Base-by-base conservation (phyloP, 2,888 invertebrate species). In the Iselma pallidipennis region DNA sequence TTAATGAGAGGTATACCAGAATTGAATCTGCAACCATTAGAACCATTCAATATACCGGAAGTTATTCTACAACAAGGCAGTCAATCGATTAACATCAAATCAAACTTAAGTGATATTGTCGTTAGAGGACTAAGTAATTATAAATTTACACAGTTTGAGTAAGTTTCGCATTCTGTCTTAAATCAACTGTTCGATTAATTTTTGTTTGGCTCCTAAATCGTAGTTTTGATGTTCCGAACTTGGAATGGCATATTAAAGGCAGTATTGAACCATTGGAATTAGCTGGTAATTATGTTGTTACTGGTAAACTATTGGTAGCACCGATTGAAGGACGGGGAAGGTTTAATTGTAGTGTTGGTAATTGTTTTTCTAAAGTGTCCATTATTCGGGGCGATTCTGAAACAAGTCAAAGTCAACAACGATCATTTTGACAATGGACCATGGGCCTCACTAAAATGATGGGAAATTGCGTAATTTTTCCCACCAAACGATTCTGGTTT, bases 1-100 rank as follows among this genome's bases (percentile, higher is more conserved):
- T 58, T 79, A n/a, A 66, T 66, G 48, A 74, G 69, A 63, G 80
- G 79, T 5, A 69, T 78, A 51, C 77, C 77, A 4, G 76, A 76
- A 61, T 65, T 81, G 66, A 69, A 70, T 48, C 42, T 80, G 2
- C 73, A 75, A 5, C 54, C 74, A 7, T 62, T 80, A n/a, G 78
- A 79, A 5, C 78, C 79, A 21, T 64, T 77, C 56, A 42, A 66
- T 19, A 57, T 75, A 57, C 66, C 72, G 21, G 55, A 74, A 70
- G 56, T 76, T 26, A 59, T 62, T 21, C 49, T 76, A 45, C 65
- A 72, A 52, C 73, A 74, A 52, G 71, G 73, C 33, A 68, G 69
- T 1, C 26, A 53, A 2, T 64, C 71, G 4, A 29, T 75, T 3
- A 71, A 73, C 54, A 67, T 76, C 33, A 67, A 67, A 25, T 73